Conservation (phyloP, 2,888 invertebrate genomes). For the Heteromurus nitidus region DNA sequence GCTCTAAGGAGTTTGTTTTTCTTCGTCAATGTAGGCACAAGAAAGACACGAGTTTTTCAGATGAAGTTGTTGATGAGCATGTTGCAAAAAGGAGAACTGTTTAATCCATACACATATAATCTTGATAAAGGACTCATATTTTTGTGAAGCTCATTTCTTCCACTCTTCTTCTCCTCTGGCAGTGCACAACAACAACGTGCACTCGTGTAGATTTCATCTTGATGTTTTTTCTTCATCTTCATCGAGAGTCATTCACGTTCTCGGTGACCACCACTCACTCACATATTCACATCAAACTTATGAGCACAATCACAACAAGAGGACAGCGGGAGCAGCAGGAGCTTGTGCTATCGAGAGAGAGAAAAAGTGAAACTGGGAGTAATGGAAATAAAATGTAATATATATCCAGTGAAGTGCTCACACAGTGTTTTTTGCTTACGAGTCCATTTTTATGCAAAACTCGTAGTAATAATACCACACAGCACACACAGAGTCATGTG, state of each 20-base stretch:
- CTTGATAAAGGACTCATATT: slow-evolving; percentile 21
- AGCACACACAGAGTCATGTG: not conserved
- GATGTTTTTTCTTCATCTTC: slow-evolving; percentile 5
- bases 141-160: not conserved
- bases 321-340: slow-evolving; percentile 37
- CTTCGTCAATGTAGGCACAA: slow-evolving; percentile 38
- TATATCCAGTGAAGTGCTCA: not conserved
- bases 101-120: not conserved
- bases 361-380: slow-evolving; percentile 35
- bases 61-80: slow-evolving; percentile 1
- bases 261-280: slow-evolving; percentile 7
- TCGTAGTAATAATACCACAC: no score
- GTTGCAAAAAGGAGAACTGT: slow-evolving; percentile 28
- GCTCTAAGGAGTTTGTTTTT: not conserved
- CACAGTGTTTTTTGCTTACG: not conserved
- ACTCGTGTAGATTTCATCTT: slow-evolving; percentile 22
- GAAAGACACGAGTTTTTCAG: slow-evolving; percentile 38
- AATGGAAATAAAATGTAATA: slow-evolving; percentile 22
- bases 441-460: not conserved
- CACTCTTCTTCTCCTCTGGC: not conserved
- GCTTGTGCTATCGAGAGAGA: slow-evolving; percentile 38
- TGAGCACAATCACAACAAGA: slow-evolving; percentile 32
- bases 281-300: not conserved
- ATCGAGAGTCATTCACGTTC: not conserved
- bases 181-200: not conserved